Evolutionary conservation across 2,113 vertebrate genomes (phyloP).

Genomic region (Puntigrus tetrazona): DNA sequence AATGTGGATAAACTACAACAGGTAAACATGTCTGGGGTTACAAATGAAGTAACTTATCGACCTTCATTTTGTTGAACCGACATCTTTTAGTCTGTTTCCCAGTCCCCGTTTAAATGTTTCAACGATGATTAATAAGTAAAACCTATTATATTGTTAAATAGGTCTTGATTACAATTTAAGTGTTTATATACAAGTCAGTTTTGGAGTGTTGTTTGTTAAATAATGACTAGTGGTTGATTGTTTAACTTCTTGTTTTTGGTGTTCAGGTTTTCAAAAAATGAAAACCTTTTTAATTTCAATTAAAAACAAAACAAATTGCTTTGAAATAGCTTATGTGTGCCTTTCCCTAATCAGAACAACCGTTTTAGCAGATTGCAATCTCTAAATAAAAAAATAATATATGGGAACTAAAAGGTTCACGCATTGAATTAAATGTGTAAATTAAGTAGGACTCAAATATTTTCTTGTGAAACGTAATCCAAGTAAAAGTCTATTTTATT

Average conservation of each 20-base stretch:
- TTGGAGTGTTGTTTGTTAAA: not conserved
- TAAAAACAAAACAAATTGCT: not conserved
- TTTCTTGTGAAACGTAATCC: not conserved
- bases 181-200: not conserved
- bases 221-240: not conserved
- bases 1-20: not conserved
- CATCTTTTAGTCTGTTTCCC: not conserved
- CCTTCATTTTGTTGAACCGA: not conserved
- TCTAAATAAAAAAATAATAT: not conserved
- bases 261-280: not conserved
- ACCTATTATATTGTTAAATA: not conserved
- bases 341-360: not conserved
- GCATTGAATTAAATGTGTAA: not conserved
- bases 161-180: not conserved
- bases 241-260: not conserved
- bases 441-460: not conserved
- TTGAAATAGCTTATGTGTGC: not conserved
- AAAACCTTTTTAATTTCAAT: too few species aligned
- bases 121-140: not conserved
- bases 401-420: not conserved
- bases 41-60: not conserved
- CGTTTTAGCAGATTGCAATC: not conserved
- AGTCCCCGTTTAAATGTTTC: not conserved
- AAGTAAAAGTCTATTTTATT: too few species aligned
- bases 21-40: not conserved